Evolutionary conservation across 2,888 invertebrate genomes (phyloP), one percentile per base, ranked within the genome.

Genomic region (Ischnus inquisitorius): DNA sequence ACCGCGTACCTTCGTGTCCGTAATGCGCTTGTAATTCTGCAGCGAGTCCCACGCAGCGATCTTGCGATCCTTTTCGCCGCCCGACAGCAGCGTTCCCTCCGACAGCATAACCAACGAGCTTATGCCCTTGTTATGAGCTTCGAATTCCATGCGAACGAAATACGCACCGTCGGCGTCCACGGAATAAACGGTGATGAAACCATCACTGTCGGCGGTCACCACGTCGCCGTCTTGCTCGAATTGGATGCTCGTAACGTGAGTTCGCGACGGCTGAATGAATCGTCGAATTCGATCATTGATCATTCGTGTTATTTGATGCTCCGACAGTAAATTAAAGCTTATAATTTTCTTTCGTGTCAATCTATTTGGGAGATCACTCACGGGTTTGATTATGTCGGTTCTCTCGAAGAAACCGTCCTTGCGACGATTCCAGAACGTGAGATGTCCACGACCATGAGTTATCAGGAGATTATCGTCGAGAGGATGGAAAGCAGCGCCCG

Each of bases 221-320:
- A 98, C 97, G 92, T 98, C 98, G 5, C 98, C 98, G 91, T 97
- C 97, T 93, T 97, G 97, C 90, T 98, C 97, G 91, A 98, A 98
- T 91, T 98, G 97, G 19, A 98, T 95, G 82, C 98, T 97, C 3
- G 98, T 98, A 1, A 98, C 96, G 91, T 97, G 95, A 0, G 97
- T 97, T 77, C 97, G 95, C 14, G 97, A 97, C 0, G 97, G 97
- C 96, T 97, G 92, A 86, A 94, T 93, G 51, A 41, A 64, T 54
- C 43, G 14, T 39, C 14, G 22, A 72, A 65, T 14, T 46, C 46
- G 46, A 46, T 46, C 10, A n/a, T 46, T 46, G 0, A 3, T 1
- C 46, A 1, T 46, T 46, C n/a, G n/a, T 46, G 14, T 10, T 14
- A 0, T 46, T n/a, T n/a, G n/a, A n/a, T n/a, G n/a, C n/a, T n/a